Base-by-base conservation (phyloP, 1,140 invertebrate species). In the Frieseomelitta varia region DNA sequence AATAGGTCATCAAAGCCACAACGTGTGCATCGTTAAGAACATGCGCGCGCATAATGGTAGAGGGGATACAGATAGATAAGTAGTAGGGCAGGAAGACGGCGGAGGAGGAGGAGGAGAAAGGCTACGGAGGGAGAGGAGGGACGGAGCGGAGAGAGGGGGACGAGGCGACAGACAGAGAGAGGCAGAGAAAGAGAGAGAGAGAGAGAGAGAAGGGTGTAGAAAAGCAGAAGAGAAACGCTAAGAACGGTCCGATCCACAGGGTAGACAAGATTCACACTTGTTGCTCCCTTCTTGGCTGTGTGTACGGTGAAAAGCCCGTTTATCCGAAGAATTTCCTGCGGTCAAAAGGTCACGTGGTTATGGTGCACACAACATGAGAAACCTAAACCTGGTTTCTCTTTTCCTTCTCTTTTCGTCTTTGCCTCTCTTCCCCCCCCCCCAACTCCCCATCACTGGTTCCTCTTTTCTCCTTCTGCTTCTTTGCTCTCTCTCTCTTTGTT, bases 211-310 rank as follows among this genome's bases (percentile, higher is more conserved):
- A 30, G 56, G 56, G 27, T 53, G 34, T 34, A 61, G 73, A 61
- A 83, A 56, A 78, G 68, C 39, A 73, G 75, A 47, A 74, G 67
- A 83, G 74, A 74, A 63, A 75, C 79, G 81, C 61, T 79, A 79
- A 71, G 76, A 79, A 84, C 56, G 53, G 55, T 74, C 81, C 72
- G 86, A 78, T 87, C 58, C 81, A 65, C 56, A 87, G 73, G 82
- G 74, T 85, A 61, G 78, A 85, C 83, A 76, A 84, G 86, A 90
- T 88, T 84, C 82, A 84, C 91, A 92, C 91, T 92, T 92, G 91
- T 92, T 92, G 91, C 91, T 91, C 81, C 85, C 80, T 84, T 75
- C 88, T 87, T 88, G 82, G 79, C 73, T 71, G 39, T 47, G 77
- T 69, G 68, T 65, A 81, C 79, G 53, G 67, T 65, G 82, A 85